Conservation (phyloP, 2,113 vertebrate genomes). For the Phyllostomus discolor region DNA sequence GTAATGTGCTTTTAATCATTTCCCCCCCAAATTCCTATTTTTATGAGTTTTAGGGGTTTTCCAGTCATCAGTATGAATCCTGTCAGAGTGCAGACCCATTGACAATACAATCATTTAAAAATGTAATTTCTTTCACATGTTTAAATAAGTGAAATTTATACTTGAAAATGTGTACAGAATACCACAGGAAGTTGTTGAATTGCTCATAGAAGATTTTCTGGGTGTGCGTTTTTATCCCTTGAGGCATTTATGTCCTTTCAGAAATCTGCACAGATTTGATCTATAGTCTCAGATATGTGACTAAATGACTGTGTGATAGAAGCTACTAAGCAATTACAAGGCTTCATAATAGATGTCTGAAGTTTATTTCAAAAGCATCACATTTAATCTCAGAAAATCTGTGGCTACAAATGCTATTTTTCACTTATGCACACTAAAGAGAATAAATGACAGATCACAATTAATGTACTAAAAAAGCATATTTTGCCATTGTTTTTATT, state of each 20-base stretch:
- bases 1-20: conserved; percentile 65
- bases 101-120: conserved; percentile 71
- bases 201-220: conserved; percentile 46
- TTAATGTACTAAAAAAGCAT: conserved; percentile 66
- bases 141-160: conserved; percentile 78
- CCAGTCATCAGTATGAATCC: conserved; percentile 41
- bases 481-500: conserved; percentile 71
- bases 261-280: conserved; percentile 74
- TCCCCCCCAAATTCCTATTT: conserved; percentile 59
- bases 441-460: conserved; percentile 72
- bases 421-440: conserved; percentile 64
- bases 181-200: conserved; percentile 74
- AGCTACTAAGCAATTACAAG: conserved; percentile 78
- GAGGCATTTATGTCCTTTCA: conserved; percentile 73
- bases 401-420: conserved; percentile 73
- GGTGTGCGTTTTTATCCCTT: conserved; percentile 57
- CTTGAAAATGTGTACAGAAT: conserved; percentile 69
- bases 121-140: conserved; percentile 83
- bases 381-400: conserved; percentile 77
- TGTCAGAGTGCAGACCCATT: conserved; percentile 59
- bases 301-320: conserved; percentile 62
- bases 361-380: conserved; percentile 79
- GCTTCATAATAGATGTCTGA: conserved; percentile 78
- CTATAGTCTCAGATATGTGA: conserved; percentile 60
- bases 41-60: conserved; percentile 69